Percentiles rank a stretch among this genome's conserved stretches.
phyloP scores from a whole-genome alignment of 2,888 invertebrate genomes.

The Drosophila macrospina region DNA sequence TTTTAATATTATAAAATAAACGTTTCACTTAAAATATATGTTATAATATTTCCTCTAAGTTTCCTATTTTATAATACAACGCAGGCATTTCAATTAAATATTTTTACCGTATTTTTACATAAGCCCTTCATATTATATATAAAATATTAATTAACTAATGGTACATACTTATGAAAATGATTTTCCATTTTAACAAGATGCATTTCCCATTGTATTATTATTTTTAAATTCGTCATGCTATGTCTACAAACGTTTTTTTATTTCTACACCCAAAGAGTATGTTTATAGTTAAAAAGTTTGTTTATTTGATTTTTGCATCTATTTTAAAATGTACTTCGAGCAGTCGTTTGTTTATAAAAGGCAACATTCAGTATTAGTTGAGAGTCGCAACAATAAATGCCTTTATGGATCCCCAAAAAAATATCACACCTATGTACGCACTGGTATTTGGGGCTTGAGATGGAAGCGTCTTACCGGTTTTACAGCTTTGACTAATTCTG shows the following conservation, averaged over 20 bases:
- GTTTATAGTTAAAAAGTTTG: neutral
- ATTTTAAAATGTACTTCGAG: neutral
- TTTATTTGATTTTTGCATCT: neutral
- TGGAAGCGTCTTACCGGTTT: conserved; percentile 57
- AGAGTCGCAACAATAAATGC: conserved; percentile 29
- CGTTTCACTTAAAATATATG: no score
- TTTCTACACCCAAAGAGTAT: neutral
- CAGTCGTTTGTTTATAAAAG: neutral
- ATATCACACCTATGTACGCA: conserved; percentile 55
- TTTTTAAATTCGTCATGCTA: no score
- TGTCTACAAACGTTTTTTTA: neutral
- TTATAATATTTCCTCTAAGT: no score
- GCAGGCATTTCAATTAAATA: neutral
- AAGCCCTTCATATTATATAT: no score
- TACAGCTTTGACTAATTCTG: conserved; percentile 63
- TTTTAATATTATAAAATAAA: neutral
- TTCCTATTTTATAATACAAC: no score
- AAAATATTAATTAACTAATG: no score
- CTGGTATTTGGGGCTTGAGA: conserved; percentile 13
- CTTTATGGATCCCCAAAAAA: conserved; percentile 37
- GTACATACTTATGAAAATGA: no score
- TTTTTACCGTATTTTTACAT: no score
- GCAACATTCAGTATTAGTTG: neutral
- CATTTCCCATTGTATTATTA: neutral
- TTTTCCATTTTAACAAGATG: no score